Evolutionary conservation across 2,797 vertebrate species (phyloP), one percentile per base, ranked within the genome.

Genomic region (Pipistrellus kuhlii): DNA sequence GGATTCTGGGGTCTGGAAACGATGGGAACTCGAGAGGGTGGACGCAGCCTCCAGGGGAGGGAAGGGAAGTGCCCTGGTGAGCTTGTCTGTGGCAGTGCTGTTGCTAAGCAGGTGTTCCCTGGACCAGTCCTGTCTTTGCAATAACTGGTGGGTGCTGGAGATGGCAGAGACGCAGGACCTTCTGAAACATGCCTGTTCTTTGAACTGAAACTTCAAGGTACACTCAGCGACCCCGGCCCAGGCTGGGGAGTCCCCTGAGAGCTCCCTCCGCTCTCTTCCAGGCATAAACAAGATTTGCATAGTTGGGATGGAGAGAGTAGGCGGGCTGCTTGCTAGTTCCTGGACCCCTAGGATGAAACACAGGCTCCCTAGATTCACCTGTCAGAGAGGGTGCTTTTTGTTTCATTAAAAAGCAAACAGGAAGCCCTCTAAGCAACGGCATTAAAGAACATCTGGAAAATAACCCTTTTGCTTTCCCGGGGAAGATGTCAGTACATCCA

Each of bases 361-460:
- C 27, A 86, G 84, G 23, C 57, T 75, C 53, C 48, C 41, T 25
- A 46, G 32, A 81, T 68, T 94, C 89, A 95, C 95, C 88, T 96
- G 94, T 96, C 93, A 96, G 81, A 83, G 55, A 57, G 23, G 77
- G 64, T 35, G 44, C 51, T 76, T 96, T 96, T 89, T 59, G 77
- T 96, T 97, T 96, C 95, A 94, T 97, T 95, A 96, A 96, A 95
- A 96, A 95, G 93, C 87, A 94, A 96, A 96, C 77, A 95, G 80
- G 88, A 84, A 93, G 35, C 53, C 51, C 89, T 96, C 84, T 89
- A 93, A 95, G 93, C 94, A 81, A 55, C 83, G 82, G 30, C 44
- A 48, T 96, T 96, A 95, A 96, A 95, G 80, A 90, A 95, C 90
- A 94, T 91, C 91, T 91, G 69, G 95, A 96, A 96, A 95, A 87